Conservation (phyloP, 2,797 vertebrate species). For the Hoplostethus mediterraneus region DNA sequence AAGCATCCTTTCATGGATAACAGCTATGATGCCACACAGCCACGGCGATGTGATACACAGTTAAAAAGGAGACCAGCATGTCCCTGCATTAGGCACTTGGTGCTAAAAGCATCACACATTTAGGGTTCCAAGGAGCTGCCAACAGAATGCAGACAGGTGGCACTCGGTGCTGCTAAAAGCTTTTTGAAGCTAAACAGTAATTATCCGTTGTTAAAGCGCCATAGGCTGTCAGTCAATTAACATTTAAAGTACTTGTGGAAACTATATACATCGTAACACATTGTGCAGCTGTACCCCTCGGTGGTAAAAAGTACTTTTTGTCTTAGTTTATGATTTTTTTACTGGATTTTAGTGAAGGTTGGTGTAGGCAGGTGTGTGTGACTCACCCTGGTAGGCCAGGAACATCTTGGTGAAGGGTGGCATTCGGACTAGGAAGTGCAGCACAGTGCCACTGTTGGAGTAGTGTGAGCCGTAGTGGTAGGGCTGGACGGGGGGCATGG, state of each 20-base stretch:
- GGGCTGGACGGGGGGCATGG: conserved; percentile 98
- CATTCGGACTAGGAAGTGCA: conserved; percentile 98
- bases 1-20: conserved; percentile 63
- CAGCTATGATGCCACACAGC: conserved; percentile 22
- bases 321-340: not conserved
- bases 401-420: conserved; percentile 99
- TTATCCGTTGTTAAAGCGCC: conserved; percentile 2
- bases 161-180: conserved; percentile 52
- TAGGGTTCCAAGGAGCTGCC: conserved; percentile 16
- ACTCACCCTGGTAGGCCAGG: conserved; percentile 95
- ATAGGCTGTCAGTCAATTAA: conserved; percentile 11
- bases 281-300: no score
- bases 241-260: conserved; percentile 8
- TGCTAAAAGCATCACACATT: conserved; percentile 43
- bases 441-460: conserved; percentile 97
- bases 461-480: conserved; percentile 99
- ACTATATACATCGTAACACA: not conserved
- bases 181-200: conserved; percentile 37
- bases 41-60: not conserved
- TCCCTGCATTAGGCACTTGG: conserved; percentile 9
- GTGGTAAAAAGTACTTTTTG: not conserved
- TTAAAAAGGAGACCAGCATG: conserved; percentile 18
- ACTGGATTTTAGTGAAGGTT: not conserved
- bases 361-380: not conserved
- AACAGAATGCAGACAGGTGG: conserved; percentile 24